Base-by-base conservation (phyloP, 2,797 vertebrate species). In the Synanceia verrucosa region DNA sequence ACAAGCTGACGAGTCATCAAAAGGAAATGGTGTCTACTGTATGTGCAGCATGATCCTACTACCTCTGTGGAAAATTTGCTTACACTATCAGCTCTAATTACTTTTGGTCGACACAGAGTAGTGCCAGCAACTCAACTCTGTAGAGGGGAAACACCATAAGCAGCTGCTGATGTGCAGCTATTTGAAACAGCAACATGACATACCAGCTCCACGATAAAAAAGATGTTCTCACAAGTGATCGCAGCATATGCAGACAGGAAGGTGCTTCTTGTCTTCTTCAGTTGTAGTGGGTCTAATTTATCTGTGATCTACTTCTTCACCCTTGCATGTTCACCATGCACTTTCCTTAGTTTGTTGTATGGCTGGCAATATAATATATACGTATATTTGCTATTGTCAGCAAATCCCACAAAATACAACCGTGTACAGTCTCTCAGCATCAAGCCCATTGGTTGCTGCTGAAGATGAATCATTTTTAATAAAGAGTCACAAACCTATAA, bases 1-100 rank as follows among this genome's bases (percentile, higher is more conserved):
- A 65, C 62, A 16, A 56, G 82, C 76, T 55, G 82, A 79, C 23
- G 82, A 86, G 78, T 87, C 82, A 86, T 86, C 86, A 83, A 16
- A 86, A 85, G 50, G 48, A 69, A 67, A 68, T 2, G 44, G 64
- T 43, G 76, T 70, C 62, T 26, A 12, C 72, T 77, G 47, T 61
- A 68, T 59, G 70, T 73, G 46, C 58, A 37, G 68, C 73, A 29
- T 41, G 39, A 41, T 65, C 47, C 41, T 6, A 1, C 43, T 21
- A 44, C 73, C 70, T 48, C 68, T 29, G 67, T 41, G 63, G 56
- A 55, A 78, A 84, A 80, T 3, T n/a, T 31, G 71, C 79, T 72
- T 67, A 73, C 44, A 37, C 64, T 14, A 37, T 84, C 66, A 56
- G 51, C 44, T 73, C 74, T 79, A 80, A 82, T 86, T 82, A 76